Conservation (phyloP, 2,888 invertebrate genomes). For the Sepioteuthis lessoniana region DNA sequence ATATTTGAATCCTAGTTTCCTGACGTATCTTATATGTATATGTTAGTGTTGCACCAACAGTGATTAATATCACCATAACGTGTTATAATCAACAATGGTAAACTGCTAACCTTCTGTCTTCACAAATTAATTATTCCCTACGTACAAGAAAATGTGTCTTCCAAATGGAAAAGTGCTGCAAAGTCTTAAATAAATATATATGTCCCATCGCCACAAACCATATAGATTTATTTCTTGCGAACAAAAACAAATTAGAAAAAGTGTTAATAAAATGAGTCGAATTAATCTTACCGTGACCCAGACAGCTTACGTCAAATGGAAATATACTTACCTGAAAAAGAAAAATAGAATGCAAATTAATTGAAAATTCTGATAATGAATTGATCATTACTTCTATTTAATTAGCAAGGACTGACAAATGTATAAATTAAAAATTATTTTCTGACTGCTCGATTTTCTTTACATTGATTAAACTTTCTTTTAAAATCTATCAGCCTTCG, state of each 20-base stretch:
- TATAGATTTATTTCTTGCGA: background rate
- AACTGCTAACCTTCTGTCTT: too few relatives aligned
- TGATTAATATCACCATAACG: too few relatives aligned
- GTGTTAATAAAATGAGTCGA: background rate
- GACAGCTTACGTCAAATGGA: background rate
- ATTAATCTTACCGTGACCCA: conserved; percentile 19
- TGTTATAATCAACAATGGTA: too few relatives aligned
- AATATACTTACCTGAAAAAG: background rate
- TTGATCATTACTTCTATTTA: background rate
- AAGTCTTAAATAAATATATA: background rate
- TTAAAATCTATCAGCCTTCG: background rate
- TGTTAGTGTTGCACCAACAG: too few relatives aligned
- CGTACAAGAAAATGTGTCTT: too few relatives aligned
- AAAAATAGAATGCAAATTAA: background rate
- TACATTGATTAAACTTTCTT: background rate
- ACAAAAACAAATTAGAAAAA: background rate
- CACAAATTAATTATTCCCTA: too few relatives aligned
- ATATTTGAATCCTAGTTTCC: too few relatives aligned
- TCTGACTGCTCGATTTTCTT: background rate
- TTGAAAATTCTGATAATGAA: background rate
- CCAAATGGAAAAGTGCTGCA: too few relatives aligned
- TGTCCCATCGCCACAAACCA: background rate
- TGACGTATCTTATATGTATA: too few relatives aligned
- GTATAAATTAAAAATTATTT: background rate
- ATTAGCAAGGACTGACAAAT: background rate